Percentiles rank a stretch among this genome's conserved stretches.
Conservation (phyloP, 2,797 vertebrate species). For the Urocyon cinereoargenteus region DNA sequence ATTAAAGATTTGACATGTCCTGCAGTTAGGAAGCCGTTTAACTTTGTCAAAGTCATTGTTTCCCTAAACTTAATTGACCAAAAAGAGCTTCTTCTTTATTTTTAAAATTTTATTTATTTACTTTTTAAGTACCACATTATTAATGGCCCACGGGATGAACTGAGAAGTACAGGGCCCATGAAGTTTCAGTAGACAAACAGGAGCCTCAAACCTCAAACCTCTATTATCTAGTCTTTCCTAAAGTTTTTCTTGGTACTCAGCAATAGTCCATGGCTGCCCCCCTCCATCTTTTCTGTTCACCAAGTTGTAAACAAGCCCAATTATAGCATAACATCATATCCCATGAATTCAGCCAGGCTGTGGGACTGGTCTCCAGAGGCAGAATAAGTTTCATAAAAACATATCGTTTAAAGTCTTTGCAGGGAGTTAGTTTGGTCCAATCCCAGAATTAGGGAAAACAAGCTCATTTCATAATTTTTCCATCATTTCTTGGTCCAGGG, state of each 20-base stretch:
- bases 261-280: not conserved
- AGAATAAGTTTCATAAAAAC: slow-evolving; percentile 7
- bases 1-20: slow-evolving; percentile 54
- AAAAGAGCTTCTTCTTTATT: slow-evolving; percentile 38
- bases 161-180: not conserved
- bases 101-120: not conserved
- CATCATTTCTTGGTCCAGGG: slow-evolving; percentile 36
- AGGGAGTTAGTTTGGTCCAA: not conserved
- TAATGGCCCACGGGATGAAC: not conserved
- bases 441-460: not conserved
- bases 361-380: not conserved
- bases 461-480: slow-evolving; percentile 43
- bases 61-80: slow-evolving; percentile 73
- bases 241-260: slow-evolving; percentile 17
- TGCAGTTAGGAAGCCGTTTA: slow-evolving; percentile 67
- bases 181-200: slow-evolving; percentile 31
- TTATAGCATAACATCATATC: not conserved
- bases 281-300: not conserved
- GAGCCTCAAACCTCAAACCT: not conserved
- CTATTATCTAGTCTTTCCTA: not conserved
- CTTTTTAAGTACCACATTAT: slow-evolving; percentile 29
- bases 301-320: not conserved
- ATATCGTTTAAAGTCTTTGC: not conserved
- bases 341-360: not conserved
- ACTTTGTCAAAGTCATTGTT: slow-evolving; percentile 69